These are phyloP conservation scores for Podarcis muralis DNA, from an alignment of 2,113 vertebrate genomes.

Conservation along the genomic window DNA sequence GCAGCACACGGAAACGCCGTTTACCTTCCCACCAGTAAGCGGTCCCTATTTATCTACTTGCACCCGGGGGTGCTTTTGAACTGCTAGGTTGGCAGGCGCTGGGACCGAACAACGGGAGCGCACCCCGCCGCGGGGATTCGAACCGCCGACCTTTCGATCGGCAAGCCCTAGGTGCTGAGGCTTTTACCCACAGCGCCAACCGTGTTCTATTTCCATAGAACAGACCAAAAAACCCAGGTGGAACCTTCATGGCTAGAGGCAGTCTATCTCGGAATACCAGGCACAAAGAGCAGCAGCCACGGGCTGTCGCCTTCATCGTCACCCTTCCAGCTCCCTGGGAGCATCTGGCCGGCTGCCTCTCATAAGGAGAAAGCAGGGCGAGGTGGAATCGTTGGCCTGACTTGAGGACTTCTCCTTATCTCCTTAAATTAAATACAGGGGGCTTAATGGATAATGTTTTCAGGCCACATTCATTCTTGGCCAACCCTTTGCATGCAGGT, in stretches of 20 bases:
- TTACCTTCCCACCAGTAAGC: no score
- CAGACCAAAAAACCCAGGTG: background rate
- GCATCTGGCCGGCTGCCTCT: background rate
- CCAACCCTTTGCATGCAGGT: no score
- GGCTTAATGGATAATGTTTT: background rate
- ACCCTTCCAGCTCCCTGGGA: background rate
- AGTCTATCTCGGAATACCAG: background rate
- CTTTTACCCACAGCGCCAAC: no score
- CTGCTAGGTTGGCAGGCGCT: no score
- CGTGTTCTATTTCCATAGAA: background rate
- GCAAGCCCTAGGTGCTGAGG: no score
- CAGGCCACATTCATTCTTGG: no score
- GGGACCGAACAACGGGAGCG: no score
- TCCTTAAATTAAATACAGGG: background rate
- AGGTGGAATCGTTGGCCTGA: background rate
- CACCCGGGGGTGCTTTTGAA: no score
- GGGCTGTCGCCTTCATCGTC: background rate
- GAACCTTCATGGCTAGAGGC: background rate
- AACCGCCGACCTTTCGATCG: no score
- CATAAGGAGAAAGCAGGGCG: background rate
- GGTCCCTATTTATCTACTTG: no score
- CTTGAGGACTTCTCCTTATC: fast-evolving
- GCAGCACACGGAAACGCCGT: no score
- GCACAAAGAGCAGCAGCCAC: background rate
- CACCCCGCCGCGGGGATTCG: no score